These are phyloP conservation scores for Drosophila insularis DNA, from an alignment of 1,140 invertebrate species.

Conservation along the genomic window DNA sequence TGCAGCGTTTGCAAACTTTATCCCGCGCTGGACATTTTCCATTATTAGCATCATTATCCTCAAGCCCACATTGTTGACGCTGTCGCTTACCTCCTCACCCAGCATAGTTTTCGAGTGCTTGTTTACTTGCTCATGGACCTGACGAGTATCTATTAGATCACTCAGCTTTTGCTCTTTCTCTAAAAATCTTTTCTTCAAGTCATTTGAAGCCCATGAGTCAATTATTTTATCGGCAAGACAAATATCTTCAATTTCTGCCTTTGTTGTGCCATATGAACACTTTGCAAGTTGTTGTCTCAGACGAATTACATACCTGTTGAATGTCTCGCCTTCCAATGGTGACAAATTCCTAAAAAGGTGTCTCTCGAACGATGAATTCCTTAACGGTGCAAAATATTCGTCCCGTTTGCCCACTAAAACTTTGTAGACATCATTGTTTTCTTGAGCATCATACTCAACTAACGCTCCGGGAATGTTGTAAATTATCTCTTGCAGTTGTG, in stretches of 20 bases:
- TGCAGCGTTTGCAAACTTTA: not conserved
- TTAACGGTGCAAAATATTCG: slow-evolving; percentile 24
- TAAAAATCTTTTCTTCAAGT: slow-evolving; percentile 31
- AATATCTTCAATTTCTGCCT: too few species aligned
- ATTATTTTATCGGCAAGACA: too few species aligned
- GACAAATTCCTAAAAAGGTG: slow-evolving; percentile 31
- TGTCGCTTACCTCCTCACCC: not conserved
- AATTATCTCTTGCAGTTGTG: slow-evolving; percentile 30
- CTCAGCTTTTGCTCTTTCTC: slow-evolving; percentile 27
- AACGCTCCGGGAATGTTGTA: slow-evolving; percentile 24
- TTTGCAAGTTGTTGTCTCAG: slow-evolving; percentile 24
- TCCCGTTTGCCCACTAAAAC: slow-evolving; percentile 26
- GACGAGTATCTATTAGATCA: slow-evolving; percentile 30
- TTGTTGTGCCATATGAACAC: too few species aligned
- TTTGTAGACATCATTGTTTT: slow-evolving; percentile 23
- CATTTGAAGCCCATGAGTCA: too few species aligned
- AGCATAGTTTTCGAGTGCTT: slow-evolving; percentile 26
- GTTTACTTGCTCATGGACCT: too few species aligned
- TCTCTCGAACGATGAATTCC: slow-evolving; percentile 35
- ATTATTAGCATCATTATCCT: not conserved
- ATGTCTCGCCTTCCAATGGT: slow-evolving; percentile 28
- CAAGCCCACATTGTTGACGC: not conserved
- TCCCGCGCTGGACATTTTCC: not conserved
- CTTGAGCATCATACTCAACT: slow-evolving; percentile 4
- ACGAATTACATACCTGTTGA: slow-evolving; percentile 24